Percentiles rank a stretch among this genome's conserved stretches.
Conservation (phyloP, 2,113 vertebrate species). For the Dascyllus trimaculatus region DNA sequence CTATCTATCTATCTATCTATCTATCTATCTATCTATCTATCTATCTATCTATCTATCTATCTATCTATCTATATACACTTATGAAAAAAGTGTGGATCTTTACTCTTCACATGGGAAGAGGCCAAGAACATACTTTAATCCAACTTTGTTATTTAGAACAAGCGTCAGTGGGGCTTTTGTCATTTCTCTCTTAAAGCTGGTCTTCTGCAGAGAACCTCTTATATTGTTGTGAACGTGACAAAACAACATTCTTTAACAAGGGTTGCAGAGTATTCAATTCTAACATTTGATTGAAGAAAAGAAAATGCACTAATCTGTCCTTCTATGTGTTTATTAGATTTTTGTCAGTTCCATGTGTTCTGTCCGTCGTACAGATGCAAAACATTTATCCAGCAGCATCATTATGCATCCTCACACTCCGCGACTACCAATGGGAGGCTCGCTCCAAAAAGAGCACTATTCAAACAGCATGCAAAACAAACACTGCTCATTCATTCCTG, state of each 20-base stretch:
- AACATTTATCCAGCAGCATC: constrained; percentile 42
- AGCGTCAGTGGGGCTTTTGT: constrained; percentile 1
- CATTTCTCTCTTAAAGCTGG: constrained; percentile 4
- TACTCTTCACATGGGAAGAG: not conserved
- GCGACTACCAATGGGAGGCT: constrained; percentile 59
- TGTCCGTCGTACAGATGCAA: constrained; percentile 30
- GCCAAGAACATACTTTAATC: not conserved
- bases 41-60: too few species aligned
- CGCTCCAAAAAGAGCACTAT: constrained; percentile 64
- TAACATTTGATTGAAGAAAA: not conserved
- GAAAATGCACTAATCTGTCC: constrained; percentile 8
- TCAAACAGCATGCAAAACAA: constrained; percentile 69
- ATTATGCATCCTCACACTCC: constrained; percentile 66
- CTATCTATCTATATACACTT: not conserved
- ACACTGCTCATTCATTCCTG: constrained; percentile 75
- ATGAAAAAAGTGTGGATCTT: not conserved
- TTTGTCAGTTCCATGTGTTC: constrained; percentile 1
- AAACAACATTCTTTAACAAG: not conserved
- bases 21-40: too few species aligned
- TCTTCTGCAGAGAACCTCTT: not conserved
- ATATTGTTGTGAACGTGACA: not conserved
- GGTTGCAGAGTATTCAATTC: not conserved
- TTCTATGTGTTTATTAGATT: constrained; percentile 6
- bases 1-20: too few species aligned
- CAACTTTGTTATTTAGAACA: not conserved